Conservation (phyloP, 2,113 vertebrate genomes). For the Uropsilus gracilis region DNA sequence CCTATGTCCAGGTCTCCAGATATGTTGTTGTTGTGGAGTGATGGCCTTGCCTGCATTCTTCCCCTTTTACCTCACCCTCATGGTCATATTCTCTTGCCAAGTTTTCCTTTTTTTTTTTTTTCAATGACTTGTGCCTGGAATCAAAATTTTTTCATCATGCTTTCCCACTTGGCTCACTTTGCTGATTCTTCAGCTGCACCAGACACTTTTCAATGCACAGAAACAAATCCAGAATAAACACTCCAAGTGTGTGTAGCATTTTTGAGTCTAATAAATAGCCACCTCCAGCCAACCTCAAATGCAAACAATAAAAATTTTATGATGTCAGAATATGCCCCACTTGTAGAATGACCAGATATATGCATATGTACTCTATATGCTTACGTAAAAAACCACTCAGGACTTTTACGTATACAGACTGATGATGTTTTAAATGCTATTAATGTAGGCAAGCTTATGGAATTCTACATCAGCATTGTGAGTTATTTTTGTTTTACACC, state of each 20-base stretch:
- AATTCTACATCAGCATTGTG: neutral
- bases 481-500: neutral
- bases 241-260: neutral
- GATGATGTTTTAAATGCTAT: neutral
- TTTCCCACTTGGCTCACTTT: slow-evolving; percentile 59
- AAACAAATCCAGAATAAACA: slow-evolving; percentile 65
- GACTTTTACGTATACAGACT: neutral
- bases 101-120: slow-evolving; percentile 59
- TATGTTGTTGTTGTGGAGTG: neutral
- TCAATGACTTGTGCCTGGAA: slow-evolving; percentile 63
- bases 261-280: slow-evolving; percentile 37
- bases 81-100: slow-evolving; percentile 19
- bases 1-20: neutral
- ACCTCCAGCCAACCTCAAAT: neutral
- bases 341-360: neutral
- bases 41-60: slow-evolving; percentile 45
- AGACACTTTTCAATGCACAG: slow-evolving; percentile 43
- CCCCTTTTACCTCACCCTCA: slow-evolving; percentile 47
- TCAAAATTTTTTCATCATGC: slow-evolving; percentile 52
- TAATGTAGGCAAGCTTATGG: neutral
- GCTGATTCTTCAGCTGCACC: slow-evolving; percentile 57
- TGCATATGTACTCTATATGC: neutral
- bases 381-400: neutral
- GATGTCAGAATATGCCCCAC: neutral
- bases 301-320: slow-evolving; percentile 2